These are phyloP conservation scores for Papilio gigon DNA, from an alignment of 2,888 invertebrate genomes.

Conservation along the genomic window DNA sequence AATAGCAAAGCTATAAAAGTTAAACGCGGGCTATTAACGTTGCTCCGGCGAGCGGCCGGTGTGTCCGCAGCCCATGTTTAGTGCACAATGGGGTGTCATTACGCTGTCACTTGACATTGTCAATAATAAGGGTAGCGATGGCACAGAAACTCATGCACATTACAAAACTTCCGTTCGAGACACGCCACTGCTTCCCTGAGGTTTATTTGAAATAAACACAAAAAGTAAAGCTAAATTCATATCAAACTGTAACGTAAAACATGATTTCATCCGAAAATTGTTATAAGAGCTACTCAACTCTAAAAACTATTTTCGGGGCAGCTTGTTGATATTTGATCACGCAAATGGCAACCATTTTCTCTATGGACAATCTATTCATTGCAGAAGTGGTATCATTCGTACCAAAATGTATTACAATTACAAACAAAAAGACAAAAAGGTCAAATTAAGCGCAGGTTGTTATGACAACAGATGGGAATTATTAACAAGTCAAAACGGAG, in stretches of 20 bases:
- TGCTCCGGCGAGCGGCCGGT: conserved; percentile 8
- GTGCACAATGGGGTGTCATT: conserved; percentile 46
- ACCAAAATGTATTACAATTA: neutral
- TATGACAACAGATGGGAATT: no score
- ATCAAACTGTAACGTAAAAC: neutral
- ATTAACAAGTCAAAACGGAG: no score
- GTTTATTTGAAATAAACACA: conserved; percentile 39
- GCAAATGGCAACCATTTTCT: neutral
- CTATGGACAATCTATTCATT: neutral
- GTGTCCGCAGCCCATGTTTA: conserved; percentile 25
- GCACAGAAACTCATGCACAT: conserved; percentile 42
- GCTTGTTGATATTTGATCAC: neutral
- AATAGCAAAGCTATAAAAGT: conserved; percentile 34
- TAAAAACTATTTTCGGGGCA: neutral
- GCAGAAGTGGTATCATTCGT: neutral
- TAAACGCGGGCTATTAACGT: conserved; percentile 31
- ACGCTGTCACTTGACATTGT: conserved; percentile 48
- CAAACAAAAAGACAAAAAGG: neutral
- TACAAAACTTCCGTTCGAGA: conserved; percentile 40
- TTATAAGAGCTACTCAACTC: neutral
- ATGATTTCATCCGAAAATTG: neutral
- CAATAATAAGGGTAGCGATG: conserved; percentile 44
- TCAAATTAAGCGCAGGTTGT: neutral
- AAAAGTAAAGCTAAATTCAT: conserved; percentile 1
- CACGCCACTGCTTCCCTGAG: conserved; percentile 20